Evolutionary conservation across 2,888 invertebrate species (phyloP).

Genomic region (Apeira syringaria): DNA sequence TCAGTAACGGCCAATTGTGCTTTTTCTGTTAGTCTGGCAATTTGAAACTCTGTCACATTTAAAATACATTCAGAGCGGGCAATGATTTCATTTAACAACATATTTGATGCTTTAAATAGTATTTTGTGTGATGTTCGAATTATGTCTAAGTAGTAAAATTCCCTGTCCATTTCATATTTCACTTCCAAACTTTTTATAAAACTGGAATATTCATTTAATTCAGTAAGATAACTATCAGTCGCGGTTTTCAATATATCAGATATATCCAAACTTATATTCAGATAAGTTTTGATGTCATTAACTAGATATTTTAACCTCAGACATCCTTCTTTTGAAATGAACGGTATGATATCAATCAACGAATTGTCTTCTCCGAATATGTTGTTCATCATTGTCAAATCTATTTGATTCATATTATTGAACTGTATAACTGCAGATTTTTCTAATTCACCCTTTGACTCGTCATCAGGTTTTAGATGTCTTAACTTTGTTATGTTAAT

Average conservation of each 20-base stretch:
- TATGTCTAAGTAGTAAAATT: constrained; percentile 3
- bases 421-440: too few relatives aligned
- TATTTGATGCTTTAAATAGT: background rate
- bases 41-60: background rate
- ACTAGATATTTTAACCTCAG: background rate
- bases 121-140: constrained; percentile 1
- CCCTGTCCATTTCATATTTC: background rate
- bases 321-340: background rate
- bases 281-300: background rate
- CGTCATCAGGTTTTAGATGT: background rate
- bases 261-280: background rate
- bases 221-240: background rate
- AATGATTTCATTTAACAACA: background rate
- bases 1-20: background rate
- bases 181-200: background rate
- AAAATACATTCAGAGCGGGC: background rate
- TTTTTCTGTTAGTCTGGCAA: background rate
- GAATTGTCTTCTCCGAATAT: background rate
- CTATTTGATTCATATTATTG: background rate
- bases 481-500: too few relatives aligned
- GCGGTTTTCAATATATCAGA: background rate
- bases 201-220: constrained; percentile 1
- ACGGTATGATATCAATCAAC: background rate
- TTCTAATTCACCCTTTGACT: background rate
- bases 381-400: background rate